These are phyloP conservation scores for Gymnocephalus cernua DNA, from an alignment of 2,113 vertebrate genomes.

Conservation along the genomic window DNA sequence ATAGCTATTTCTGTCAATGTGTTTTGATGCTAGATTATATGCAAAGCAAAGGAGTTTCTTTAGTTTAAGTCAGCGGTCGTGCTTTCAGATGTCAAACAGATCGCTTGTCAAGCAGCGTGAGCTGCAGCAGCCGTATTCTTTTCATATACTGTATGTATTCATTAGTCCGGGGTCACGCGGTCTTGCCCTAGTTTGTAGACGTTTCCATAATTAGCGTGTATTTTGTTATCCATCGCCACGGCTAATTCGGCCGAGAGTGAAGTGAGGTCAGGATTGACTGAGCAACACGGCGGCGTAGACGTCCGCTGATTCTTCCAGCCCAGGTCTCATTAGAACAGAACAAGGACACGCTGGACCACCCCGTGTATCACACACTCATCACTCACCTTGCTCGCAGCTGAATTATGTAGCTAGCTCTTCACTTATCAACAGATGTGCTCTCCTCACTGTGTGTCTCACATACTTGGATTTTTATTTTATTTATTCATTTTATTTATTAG, in stretches of 20 bases:
- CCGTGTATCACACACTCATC: slow-evolving; percentile 2
- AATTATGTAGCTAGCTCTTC: slow-evolving; percentile 47
- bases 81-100: slow-evolving; percentile 54
- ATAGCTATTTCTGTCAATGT: slow-evolving; percentile 17
- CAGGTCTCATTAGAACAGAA: slow-evolving; percentile 68
- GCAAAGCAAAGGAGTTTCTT: slow-evolving; percentile 16
- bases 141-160: slow-evolving; percentile 56
- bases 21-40: slow-evolving; percentile 28
- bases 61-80: slow-evolving; percentile 27
- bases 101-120: slow-evolving; percentile 34
- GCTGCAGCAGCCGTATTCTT: slow-evolving; percentile 45
- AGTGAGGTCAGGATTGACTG: slow-evolving; percentile 57
- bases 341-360: slow-evolving; percentile 55
- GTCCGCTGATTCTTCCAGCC: slow-evolving; percentile 34
- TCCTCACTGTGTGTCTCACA: slow-evolving; percentile 46
- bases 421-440: slow-evolving; percentile 56
- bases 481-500: no score
- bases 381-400: slow-evolving; percentile 42
- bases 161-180: slow-evolving; percentile 70
- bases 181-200: slow-evolving; percentile 52
- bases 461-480: no score
- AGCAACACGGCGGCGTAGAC: slow-evolving; percentile 32
- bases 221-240: slow-evolving; percentile 55
- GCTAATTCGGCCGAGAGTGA: slow-evolving; percentile 43
- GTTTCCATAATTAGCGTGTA: slow-evolving; percentile 68